Conservation (phyloP, 2,113 vertebrate species). For the Podiceps cristatus region DNA sequence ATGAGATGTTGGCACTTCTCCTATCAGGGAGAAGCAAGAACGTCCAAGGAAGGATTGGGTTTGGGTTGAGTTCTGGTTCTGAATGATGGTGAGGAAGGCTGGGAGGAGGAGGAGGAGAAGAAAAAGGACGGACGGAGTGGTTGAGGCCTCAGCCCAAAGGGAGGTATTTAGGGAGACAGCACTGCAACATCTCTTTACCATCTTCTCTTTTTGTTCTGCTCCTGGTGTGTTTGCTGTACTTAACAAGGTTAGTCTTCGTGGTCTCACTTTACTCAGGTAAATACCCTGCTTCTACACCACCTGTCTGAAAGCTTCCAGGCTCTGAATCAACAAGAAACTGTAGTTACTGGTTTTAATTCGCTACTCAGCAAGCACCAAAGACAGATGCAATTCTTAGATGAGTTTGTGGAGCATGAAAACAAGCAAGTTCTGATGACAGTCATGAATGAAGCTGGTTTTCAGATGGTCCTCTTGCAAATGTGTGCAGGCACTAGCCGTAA, state of each 20-base stretch:
- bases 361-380: not conserved
- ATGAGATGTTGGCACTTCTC: not conserved
- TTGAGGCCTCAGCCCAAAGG: not conserved
- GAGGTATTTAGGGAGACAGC: not conserved
- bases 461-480: not conserved
- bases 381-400: not conserved
- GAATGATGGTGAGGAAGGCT: not conserved
- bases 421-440: slow-evolving; percentile 32
- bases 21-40: not conserved
- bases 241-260: not conserved
- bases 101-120: not conserved
- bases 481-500: not conserved
- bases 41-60: not conserved
- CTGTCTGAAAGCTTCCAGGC: not conserved
- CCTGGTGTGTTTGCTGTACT: not conserved
- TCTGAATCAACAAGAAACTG: not conserved
- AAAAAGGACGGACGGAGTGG: not conserved
- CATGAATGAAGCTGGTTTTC: slow-evolving; percentile 16
- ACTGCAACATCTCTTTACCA: not conserved
- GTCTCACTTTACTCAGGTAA: not conserved
- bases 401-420: slow-evolving; percentile 28
- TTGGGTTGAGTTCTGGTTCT: not conserved
- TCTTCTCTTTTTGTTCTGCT: not conserved
- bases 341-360: slow-evolving; percentile 5
- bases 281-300: not conserved